Conservation (phyloP, 1,140 invertebrate species). For the Heliconius melpomene region DNA sequence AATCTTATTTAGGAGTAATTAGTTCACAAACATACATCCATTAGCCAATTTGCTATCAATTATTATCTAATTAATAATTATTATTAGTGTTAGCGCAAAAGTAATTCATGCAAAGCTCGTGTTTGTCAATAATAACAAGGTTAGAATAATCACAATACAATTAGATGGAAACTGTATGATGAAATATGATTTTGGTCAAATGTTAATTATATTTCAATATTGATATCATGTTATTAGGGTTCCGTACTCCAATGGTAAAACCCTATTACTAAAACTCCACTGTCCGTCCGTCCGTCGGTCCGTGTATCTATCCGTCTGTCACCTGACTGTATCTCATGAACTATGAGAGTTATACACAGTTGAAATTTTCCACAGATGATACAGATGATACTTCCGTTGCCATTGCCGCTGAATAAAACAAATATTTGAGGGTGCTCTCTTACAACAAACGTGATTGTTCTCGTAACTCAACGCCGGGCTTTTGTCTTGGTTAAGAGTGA, state of each 20-base stretch:
- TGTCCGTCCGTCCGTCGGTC: too few relatives aligned
- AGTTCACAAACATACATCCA: not conserved
- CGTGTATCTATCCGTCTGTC: too few relatives aligned
- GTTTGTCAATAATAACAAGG: not conserved
- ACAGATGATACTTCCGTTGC: too few relatives aligned
- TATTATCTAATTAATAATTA: conserved; percentile 7
- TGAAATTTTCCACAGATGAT: too few relatives aligned
- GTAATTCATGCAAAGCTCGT: conserved; percentile 10
- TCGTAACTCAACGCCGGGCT: too few relatives aligned
- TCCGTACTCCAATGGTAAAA: not conserved
- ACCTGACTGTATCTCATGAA: too few relatives aligned
- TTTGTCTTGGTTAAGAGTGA: too few relatives aligned
- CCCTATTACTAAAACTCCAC: too few relatives aligned
- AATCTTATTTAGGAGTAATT: not conserved
- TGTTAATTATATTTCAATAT: not conserved
- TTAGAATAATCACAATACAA: not conserved
- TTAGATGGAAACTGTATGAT: not conserved
- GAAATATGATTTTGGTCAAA: conserved; percentile 1
- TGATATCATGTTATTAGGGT: not conserved
- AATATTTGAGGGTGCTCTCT: too few relatives aligned
- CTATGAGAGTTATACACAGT: too few relatives aligned
- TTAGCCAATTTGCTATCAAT: conserved; percentile 16
- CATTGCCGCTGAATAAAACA: too few relatives aligned
- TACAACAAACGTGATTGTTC: too few relatives aligned
- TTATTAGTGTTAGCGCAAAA: conserved; percentile 9